Evolutionary conservation across 2,888 invertebrate genomes (phyloP).

Genomic region (Crossocerus cetratus): DNA sequence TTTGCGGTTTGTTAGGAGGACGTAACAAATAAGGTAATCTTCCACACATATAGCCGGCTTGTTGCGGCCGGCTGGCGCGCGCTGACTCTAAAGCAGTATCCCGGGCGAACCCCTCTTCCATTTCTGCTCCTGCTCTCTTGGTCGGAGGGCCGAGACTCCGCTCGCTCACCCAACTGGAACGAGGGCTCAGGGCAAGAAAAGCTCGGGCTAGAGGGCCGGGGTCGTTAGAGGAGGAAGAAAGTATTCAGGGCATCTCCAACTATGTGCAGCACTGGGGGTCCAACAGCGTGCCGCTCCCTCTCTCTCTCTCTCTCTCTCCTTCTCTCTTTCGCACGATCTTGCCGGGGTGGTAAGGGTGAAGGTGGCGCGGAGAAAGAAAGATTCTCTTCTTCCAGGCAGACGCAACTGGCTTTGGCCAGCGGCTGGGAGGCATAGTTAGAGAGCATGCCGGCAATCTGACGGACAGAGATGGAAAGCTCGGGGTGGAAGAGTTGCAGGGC

Average conservation of each 20-base stretch:
- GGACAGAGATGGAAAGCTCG: slow-evolving; percentile 15
- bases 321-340: too few relatives aligned
- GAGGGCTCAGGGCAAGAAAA: not conserved
- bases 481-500: slow-evolving; percentile 4
- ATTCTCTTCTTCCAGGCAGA: not conserved
- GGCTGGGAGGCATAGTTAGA: not conserved
- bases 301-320: too few relatives aligned
- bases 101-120: slow-evolving; percentile 29
- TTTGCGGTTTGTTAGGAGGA: slow-evolving; percentile 73
- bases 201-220: slow-evolving; percentile 19
- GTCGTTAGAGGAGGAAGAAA: slow-evolving; percentile 6
- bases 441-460: not conserved
- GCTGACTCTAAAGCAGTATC: slow-evolving; percentile 69
- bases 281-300: too few relatives aligned
- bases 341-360: too few relatives aligned
- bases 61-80: slow-evolving; percentile 66
- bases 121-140: not conserved
- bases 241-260: slow-evolving; percentile 18
- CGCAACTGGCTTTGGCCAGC: not conserved
- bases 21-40: slow-evolving; percentile 75
- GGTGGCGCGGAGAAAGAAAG: slow-evolving; percentile 9
- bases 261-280: not conserved
- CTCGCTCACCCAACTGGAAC: too few relatives aligned
- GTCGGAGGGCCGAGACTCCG: not conserved
- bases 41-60: slow-evolving; percentile 71